These are phyloP conservation scores for Ammodytes marinus DNA, from an alignment of 2,113 vertebrate genomes.

Conservation along the genomic window DNA sequence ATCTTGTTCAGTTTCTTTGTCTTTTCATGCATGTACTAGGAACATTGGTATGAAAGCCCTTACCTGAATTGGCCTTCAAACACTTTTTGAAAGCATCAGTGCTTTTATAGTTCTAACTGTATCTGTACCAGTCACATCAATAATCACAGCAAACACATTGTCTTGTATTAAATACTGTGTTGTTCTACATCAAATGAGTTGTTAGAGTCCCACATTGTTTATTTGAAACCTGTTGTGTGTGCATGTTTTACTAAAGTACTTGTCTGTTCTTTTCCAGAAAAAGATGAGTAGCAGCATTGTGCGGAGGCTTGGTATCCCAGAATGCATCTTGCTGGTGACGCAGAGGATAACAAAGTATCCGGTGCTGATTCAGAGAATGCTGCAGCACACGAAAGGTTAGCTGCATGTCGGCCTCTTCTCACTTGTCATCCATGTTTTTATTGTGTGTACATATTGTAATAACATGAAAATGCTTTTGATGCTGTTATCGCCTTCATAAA, in stretches of 20 bases:
- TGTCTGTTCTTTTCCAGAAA: slow-evolving; percentile 84
- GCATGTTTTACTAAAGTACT: slow-evolving; percentile 11
- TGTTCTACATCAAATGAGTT: not conserved
- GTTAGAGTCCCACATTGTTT: slow-evolving; percentile 5
- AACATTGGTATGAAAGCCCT: slow-evolving; percentile 5
- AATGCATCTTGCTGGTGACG: slow-evolving; percentile 96
- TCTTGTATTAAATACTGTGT: slow-evolving; percentile 10
- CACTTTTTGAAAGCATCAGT: not conserved
- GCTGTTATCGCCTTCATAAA: not conserved
- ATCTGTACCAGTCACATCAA: not conserved
- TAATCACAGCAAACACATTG: slow-evolving; percentile 32
- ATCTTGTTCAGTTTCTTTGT: not conserved
- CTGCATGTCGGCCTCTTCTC: not conserved
- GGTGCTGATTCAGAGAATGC: slow-evolving; percentile 92
- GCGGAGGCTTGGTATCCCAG: slow-evolving; percentile 93
- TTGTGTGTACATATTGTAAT: not conserved
- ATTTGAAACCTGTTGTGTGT: slow-evolving; percentile 49
- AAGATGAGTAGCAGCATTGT: slow-evolving; percentile 96
- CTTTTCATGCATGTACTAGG: slow-evolving; percentile 3
- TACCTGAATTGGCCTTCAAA: too few relatives aligned
- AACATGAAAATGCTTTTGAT: not conserved
- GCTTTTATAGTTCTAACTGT: not conserved
- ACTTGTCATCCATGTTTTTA: not conserved
- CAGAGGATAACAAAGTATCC: slow-evolving; percentile 99
- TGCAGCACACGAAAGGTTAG: slow-evolving; percentile 95